Conservation (phyloP, 2,888 invertebrate genomes). For the Eurois occulta region DNA sequence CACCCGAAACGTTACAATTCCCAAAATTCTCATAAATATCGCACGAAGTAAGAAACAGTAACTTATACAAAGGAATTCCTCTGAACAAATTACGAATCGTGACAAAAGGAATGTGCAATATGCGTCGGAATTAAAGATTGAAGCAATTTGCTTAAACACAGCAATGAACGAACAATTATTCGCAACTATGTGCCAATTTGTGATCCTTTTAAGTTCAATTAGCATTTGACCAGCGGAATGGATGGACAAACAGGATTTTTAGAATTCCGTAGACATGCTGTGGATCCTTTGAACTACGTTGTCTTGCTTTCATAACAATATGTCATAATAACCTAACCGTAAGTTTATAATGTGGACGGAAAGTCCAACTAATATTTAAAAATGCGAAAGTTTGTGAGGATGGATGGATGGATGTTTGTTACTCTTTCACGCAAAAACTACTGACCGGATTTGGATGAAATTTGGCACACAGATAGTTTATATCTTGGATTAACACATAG, state of each 20-base stretch:
- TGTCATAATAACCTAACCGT: too few species aligned
- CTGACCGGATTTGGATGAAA: too few species aligned
- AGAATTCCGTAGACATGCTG: conserved; percentile 39
- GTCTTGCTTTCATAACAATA: neutral
- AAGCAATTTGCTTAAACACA: conserved; percentile 47
- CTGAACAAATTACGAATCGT: conserved; percentile 33
- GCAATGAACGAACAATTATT: conserved; percentile 45
- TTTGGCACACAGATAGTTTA: too few species aligned
- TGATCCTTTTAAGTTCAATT: conserved; percentile 78
- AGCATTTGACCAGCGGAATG: conserved; percentile 70
- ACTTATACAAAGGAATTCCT: conserved; percentile 45
- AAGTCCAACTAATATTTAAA: too few species aligned
- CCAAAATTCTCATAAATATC: conserved; percentile 36
- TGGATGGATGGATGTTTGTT: too few species aligned
- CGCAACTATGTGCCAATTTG: conserved; percentile 71
- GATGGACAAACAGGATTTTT: conserved; percentile 71
- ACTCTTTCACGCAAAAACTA: too few species aligned
- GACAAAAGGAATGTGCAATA: conserved; percentile 40
- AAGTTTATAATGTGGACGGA: too few species aligned
- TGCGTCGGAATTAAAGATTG: conserved; percentile 39
- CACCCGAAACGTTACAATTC: conserved; percentile 7
- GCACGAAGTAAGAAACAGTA: conserved; percentile 11
- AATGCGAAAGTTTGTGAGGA: too few species aligned
- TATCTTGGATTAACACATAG: too few species aligned
- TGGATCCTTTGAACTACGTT: neutral